Evolutionary conservation across 2,888 invertebrate species (phyloP).

Genomic region (Caenorhabditis zanzibari): DNA sequence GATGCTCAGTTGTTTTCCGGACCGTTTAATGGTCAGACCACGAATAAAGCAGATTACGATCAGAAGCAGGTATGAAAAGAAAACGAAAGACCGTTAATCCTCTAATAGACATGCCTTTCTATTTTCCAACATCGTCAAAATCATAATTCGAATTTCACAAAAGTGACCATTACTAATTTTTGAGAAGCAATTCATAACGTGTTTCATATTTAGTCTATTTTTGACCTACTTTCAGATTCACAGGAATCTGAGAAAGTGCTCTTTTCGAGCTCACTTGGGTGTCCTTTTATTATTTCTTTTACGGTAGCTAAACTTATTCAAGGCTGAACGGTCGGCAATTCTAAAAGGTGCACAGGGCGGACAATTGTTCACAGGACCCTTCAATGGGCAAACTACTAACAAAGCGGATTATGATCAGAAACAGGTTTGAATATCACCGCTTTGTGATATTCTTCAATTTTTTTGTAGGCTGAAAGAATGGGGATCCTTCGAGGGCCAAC

Average conservation of each 20-base stretch:
- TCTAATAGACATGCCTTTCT: no score
- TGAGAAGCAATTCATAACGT: no score
- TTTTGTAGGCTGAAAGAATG: conserved; percentile 49
- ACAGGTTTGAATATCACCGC: conserved; percentile 10
- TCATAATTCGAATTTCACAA: no score
- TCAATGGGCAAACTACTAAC: conserved; percentile 60
- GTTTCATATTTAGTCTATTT: no score
- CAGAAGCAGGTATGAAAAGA: conserved; percentile 40
- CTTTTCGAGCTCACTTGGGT: no score
- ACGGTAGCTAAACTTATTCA: no score
- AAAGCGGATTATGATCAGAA: conserved; percentile 43
- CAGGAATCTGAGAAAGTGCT: no score
- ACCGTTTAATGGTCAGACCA: conserved; percentile 61
- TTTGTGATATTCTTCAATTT: not conserved
- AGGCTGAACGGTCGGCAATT: conserved; percentile 33
- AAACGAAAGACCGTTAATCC: no score
- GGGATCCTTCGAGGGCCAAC: conserved; percentile 36
- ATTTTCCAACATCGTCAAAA: no score
- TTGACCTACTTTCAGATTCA: no score
- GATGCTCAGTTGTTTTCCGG: conserved; percentile 53
- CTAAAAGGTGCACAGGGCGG: conserved; percentile 16
- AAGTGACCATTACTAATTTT: no score
- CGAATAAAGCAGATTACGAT: conserved; percentile 58
- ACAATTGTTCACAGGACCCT: conserved; percentile 53
- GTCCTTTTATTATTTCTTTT: no score